Evolutionary conservation across 2,113 vertebrate genomes (phyloP), one percentile per base, ranked within the genome.

Genomic region (Muscicapa adusta): DNA sequence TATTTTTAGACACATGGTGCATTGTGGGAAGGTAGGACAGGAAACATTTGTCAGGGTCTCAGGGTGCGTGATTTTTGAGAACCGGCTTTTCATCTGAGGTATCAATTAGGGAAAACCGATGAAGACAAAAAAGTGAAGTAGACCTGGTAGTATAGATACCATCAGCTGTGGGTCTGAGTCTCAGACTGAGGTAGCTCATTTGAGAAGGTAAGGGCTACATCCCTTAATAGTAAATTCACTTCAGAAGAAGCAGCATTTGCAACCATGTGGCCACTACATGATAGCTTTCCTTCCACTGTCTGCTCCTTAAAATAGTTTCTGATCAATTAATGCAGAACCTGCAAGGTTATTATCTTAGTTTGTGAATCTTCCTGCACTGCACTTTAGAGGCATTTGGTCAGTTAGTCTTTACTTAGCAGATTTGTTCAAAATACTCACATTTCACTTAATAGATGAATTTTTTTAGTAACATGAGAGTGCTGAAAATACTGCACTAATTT

Each of bases 231-330:
- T 38, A 43, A 40, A 47, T n/a, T 74, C 12, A 54, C 5, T 25
- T 70, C 8, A 24, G 18, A 57, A 40, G 51, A 79, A 61, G 7
- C 19, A 42, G 4, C 42, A 5, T 62, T 65, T 42, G 47, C 15
- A 83, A 14, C 31, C 3, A 1, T 18, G 8, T 54, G 33, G 6
- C 22, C 33, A 65, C 5, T 29, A 36, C 2, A 0, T 72, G 22
- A 16, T 67, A 38, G 12, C 10, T 86, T 48, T 63, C 58, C 56
- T n/a, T 71, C 5, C 8, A 9, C 9, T n/a, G 1, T 75, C 18
- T 78, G 8, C 18, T 65, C 45, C 34, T 77, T 34, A 54, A 54
- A 74, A 24, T 50, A 78, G 6, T 67, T 89, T 60, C 36, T 75
- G 28, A 51, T 36, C 11, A 47, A 26, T 75, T 60, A 40, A n/a